Percentiles rank a stretch among this genome's conserved stretches.
phyloP scores from a whole-genome alignment of 2,888 invertebrate genomes.

The Gastrophysa polygoni region DNA sequence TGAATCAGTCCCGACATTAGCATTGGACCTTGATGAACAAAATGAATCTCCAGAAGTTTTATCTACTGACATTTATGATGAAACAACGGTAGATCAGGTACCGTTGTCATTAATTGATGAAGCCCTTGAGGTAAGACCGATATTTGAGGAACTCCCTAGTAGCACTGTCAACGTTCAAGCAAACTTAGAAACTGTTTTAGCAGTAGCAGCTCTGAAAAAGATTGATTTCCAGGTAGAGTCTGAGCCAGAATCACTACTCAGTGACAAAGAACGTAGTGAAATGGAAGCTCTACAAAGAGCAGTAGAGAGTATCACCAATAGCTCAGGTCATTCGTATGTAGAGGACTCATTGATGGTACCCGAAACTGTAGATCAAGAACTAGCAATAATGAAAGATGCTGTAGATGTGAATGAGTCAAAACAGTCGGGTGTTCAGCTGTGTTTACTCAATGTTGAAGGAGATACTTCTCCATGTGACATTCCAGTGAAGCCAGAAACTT shows the following conservation, averaged over 20 bases:
- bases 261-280: slow-evolving; percentile 39
- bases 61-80: slow-evolving; percentile 11
- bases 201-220: slow-evolving; percentile 40
- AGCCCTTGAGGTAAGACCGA: slow-evolving; percentile 22
- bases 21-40: slow-evolving; percentile 27
- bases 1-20: slow-evolving; percentile 28
- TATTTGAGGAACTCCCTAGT: slow-evolving; percentile 11
- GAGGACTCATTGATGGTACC: slow-evolving; percentile 10
- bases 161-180: slow-evolving; percentile 28
- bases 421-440: not conserved
- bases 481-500: not conserved
- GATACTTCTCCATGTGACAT: not conserved
- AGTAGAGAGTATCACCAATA: slow-evolving; percentile 42
- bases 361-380: not conserved
- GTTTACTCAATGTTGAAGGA: not conserved
- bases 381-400: not conserved
- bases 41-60: slow-evolving; percentile 1
- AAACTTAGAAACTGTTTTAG: slow-evolving; percentile 40
- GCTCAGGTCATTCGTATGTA: slow-evolving; percentile 17
- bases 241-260: slow-evolving; percentile 28
- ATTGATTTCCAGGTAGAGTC: slow-evolving; percentile 27
- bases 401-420: not conserved
- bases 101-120: slow-evolving; percentile 29
- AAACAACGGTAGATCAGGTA: slow-evolving; percentile 14
- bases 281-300: slow-evolving; percentile 43